Evolutionary conservation across 2,888 invertebrate species (phyloP).

Genomic region (Lasioglossum vierecki): DNA sequence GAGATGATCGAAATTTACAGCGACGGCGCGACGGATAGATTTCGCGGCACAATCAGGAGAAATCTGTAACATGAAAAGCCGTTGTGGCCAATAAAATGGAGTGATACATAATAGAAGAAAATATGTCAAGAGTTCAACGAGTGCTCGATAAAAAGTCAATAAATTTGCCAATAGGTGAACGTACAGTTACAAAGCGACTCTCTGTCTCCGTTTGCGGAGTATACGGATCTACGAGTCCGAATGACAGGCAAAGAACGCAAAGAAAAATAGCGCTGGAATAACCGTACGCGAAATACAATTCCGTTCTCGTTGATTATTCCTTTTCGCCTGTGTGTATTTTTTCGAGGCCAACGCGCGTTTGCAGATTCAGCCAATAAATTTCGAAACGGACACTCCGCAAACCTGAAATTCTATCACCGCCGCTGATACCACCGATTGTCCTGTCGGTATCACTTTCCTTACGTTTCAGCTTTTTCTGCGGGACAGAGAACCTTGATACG

Average conservation of each 20-base stretch:
- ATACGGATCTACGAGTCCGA: slow-evolving; percentile 14
- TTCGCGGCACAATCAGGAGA: background rate
- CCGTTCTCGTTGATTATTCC: slow-evolving; percentile 48
- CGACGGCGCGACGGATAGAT: background rate
- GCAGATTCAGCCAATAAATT: slow-evolving; percentile 56
- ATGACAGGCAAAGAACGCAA: slow-evolving; percentile 32
- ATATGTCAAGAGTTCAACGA: slow-evolving; percentile 15
- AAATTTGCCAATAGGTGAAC: slow-evolving; percentile 46
- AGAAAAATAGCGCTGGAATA: slow-evolving; percentile 26
- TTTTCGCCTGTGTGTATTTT: slow-evolving; percentile 20
- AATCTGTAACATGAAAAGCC: slow-evolving; percentile 15
- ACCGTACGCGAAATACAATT: slow-evolving; percentile 35
- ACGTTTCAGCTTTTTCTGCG: slow-evolving; percentile 4
- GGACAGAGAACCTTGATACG: background rate
- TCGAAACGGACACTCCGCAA: slow-evolving; percentile 11
- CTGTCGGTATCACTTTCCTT: background rate
- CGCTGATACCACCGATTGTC: background rate
- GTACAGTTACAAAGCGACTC: slow-evolving; percentile 40
- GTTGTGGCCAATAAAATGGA: slow-evolving; percentile 32
- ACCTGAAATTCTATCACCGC: background rate
- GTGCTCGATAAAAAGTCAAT: slow-evolving; percentile 49
- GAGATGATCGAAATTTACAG: slow-evolving; percentile 24
- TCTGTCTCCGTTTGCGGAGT: slow-evolving; percentile 46
- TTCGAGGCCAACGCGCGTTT: slow-evolving; percentile 14
- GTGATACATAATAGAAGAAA: slow-evolving; percentile 42